Conservation (phyloP, 2,797 vertebrate species). For the Hippoglossus hippoglossus region DNA sequence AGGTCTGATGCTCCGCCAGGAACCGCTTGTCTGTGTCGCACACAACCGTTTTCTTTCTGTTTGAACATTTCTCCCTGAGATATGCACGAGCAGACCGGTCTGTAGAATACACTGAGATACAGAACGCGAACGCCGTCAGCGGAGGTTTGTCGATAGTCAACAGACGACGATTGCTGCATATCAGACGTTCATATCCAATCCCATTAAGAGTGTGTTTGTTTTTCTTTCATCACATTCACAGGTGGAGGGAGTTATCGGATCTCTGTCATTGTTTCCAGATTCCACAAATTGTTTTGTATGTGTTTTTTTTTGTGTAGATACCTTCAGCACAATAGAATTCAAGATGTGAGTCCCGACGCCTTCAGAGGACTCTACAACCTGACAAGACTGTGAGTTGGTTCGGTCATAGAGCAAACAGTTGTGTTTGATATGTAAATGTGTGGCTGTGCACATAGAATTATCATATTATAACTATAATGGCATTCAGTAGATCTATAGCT, state of each 20-base stretch:
- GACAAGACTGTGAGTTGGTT: conserved; percentile 91
- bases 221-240: background rate
- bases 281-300: background rate
- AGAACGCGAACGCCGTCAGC: conserved; percentile 1
- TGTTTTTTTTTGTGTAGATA: conserved; percentile 82
- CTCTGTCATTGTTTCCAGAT: background rate
- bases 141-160: background rate
- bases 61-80: conserved; percentile 22
- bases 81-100: conserved; percentile 2
- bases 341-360: conserved; percentile 85
- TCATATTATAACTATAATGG: too few species aligned
- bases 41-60: too few species aligned
- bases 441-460: too few species aligned
- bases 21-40: conserved; percentile 10
- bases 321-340: conserved; percentile 93
- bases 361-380: conserved; percentile 93
- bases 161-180: background rate
- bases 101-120: conserved; percentile 4
- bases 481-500: too few species aligned
- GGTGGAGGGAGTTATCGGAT: background rate
- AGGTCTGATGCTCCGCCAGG: conserved; percentile 28
- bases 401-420: too few species aligned
- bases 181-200: background rate
- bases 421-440: too few species aligned
- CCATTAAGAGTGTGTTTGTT: background rate